These are phyloP conservation scores for Selene dorsalis DNA, from an alignment of 2,797 vertebrate species.

Conservation along the genomic window DNA sequence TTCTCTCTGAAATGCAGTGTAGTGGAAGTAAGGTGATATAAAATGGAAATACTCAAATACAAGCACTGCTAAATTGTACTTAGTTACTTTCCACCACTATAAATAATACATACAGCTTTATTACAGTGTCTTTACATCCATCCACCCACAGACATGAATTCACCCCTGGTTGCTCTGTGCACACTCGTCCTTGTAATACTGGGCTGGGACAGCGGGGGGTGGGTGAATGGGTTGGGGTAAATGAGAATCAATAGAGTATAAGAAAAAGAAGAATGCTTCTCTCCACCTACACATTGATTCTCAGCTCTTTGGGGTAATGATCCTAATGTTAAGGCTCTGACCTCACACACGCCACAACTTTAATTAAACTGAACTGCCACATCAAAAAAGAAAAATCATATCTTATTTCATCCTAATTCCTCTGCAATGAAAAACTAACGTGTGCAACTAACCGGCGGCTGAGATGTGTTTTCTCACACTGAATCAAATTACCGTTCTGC, in stretches of 20 bases:
- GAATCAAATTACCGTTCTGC: neutral
- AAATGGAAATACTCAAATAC: too few relatives aligned
- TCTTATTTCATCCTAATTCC: neutral
- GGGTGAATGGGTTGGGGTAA: constrained; percentile 72
- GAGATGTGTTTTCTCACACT: constrained; percentile 4
- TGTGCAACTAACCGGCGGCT: neutral
- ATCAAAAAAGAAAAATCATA: constrained; percentile 13
- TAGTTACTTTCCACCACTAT: neutral
- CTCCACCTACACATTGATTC: constrained; percentile 79
- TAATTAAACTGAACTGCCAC: constrained; percentile 64
- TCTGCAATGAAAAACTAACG: constrained; percentile 24
- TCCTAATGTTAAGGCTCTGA: constrained; percentile 69
- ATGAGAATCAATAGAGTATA: constrained; percentile 83
- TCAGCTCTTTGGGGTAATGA: constrained; percentile 71
- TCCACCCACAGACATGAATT: constrained; percentile 16
- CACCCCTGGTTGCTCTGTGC: neutral
- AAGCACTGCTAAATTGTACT: too few relatives aligned
- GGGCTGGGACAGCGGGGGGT: constrained; percentile 41
- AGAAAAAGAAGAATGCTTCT: constrained; percentile 74
- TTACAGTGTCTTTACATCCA: neutral
- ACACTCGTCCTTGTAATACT: constrained; percentile 15
- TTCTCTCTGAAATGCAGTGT: too few relatives aligned
- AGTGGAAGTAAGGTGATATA: too few relatives aligned
- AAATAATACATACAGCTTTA: constrained; percentile 6
- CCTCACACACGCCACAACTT: constrained; percentile 68